These are phyloP conservation scores for Gymnoscopelus braueri DNA, from an alignment of 2,797 vertebrate species.

Conservation along the genomic window DNA sequence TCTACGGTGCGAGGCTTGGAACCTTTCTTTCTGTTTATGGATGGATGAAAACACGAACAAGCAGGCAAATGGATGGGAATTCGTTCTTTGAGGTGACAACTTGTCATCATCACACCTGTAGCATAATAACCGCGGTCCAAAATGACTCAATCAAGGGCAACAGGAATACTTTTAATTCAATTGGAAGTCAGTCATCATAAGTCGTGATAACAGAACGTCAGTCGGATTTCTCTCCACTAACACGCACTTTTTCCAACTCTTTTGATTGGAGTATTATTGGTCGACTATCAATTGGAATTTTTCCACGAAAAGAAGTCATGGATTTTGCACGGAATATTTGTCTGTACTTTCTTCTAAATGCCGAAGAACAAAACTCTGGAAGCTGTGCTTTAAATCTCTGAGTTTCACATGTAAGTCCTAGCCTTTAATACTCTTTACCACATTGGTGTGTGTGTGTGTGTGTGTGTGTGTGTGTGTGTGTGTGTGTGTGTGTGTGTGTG, in stretches of 20 bases:
- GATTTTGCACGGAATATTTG: constrained; percentile 63
- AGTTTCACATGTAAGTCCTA: constrained; percentile 77
- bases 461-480: background rate
- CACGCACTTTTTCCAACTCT: constrained; percentile 10
- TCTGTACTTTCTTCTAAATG: constrained; percentile 53
- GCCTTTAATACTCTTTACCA: too few relatives aligned
- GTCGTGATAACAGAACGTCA: constrained; percentile 35
- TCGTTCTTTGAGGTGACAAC: constrained; percentile 10
- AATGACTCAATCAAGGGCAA: constrained; percentile 53
- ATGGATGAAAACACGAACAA: constrained; percentile 34
- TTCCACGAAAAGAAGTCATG: constrained; percentile 60
- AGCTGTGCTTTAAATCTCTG: constrained; percentile 71
- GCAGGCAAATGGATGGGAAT: constrained; percentile 23
- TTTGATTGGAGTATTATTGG: constrained; percentile 43
- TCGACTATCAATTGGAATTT: constrained; percentile 40
- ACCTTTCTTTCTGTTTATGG: constrained; percentile 37
- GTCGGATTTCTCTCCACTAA: background rate
- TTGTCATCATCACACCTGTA: constrained; percentile 29
- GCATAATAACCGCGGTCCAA: constrained; percentile 22
- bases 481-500: background rate
- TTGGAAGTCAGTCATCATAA: constrained; percentile 28
- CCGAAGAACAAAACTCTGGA: constrained; percentile 64
- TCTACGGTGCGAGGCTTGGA: constrained; percentile 12
- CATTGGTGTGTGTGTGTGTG: constrained; percentile 4
- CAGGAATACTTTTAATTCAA: constrained; percentile 1